Evolutionary conservation across 2,113 vertebrate species (phyloP).

Genomic region (Cardinalis cardinalis): DNA sequence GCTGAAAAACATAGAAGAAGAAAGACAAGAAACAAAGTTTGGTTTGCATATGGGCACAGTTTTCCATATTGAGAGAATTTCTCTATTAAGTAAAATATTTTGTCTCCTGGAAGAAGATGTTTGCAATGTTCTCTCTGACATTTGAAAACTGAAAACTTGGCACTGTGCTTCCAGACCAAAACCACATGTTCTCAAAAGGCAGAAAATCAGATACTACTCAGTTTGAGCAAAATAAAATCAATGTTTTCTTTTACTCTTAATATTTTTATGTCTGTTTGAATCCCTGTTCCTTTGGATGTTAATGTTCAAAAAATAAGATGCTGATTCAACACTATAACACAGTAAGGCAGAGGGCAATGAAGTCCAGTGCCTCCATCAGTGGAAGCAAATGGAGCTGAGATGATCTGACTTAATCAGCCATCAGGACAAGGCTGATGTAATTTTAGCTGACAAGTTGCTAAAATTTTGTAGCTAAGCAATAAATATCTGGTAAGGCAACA

Average conservation of each 20-base stretch:
- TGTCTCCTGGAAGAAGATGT: not conserved
- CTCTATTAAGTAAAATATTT: not conserved
- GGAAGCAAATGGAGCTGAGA: not conserved
- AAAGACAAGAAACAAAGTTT: not conserved
- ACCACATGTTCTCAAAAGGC: accelerated
- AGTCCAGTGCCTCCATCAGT: not conserved
- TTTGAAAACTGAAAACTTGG: not conserved
- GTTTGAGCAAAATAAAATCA: not conserved
- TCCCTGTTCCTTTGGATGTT: not conserved
- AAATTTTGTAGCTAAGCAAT: not conserved
- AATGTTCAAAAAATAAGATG: not conserved
- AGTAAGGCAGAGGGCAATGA: not conserved
- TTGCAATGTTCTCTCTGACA: not conserved
- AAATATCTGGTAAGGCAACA: not conserved
- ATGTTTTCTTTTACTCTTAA: not conserved
- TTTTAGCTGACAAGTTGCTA: too few species aligned
- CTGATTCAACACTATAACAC: not conserved
- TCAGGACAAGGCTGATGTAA: not conserved
- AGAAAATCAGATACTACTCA: not conserved
- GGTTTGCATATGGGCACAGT: not conserved
- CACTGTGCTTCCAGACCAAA: not conserved
- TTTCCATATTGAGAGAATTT: not conserved
- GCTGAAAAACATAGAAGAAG: not conserved
- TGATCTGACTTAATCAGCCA: not conserved
- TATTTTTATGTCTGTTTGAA: not conserved